phyloP scores from a whole-genome alignment of 2,797 vertebrate genomes.

The Danio tinwini region DNA sequence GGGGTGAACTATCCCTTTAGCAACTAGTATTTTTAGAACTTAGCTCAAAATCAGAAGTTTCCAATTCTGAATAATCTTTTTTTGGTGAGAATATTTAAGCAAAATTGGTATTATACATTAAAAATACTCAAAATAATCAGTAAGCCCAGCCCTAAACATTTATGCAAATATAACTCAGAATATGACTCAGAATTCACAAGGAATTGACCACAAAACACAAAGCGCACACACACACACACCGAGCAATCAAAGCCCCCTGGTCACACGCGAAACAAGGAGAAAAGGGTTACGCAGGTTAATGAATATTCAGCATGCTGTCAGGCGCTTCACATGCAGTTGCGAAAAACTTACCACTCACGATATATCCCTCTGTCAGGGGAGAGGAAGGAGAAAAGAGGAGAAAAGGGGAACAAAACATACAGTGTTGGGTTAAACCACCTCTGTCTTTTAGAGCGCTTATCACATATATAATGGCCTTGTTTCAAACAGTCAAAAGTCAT shows the following conservation, averaged over 20 bases:
- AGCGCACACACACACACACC: constrained; percentile 40
- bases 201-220: constrained; percentile 42
- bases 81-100: not conserved
- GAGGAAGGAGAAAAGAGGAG: constrained; percentile 57
- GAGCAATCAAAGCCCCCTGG: constrained; percentile 7
- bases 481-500: not conserved
- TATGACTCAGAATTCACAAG: constrained; percentile 29
- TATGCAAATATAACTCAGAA: constrained; percentile 48
- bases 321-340: constrained; percentile 72
- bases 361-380: constrained; percentile 78
- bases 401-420: constrained; percentile 65
- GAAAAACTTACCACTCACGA: constrained; percentile 80
- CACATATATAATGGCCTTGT: not conserved
- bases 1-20: too few species aligned
- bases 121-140: not conserved
- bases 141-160: not conserved
- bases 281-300: constrained; percentile 71
- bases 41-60: too few species aligned
- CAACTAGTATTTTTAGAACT: too few species aligned
- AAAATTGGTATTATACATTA: not conserved
- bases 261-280: constrained; percentile 42
- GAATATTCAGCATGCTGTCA: constrained; percentile 71
- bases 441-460: constrained; percentile 14
- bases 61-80: too few species aligned
- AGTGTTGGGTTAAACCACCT: constrained; percentile 50